These are phyloP conservation scores for Polypedilum pembai DNA, from an alignment of 1,140 invertebrate genomes.

Conservation along the genomic window DNA sequence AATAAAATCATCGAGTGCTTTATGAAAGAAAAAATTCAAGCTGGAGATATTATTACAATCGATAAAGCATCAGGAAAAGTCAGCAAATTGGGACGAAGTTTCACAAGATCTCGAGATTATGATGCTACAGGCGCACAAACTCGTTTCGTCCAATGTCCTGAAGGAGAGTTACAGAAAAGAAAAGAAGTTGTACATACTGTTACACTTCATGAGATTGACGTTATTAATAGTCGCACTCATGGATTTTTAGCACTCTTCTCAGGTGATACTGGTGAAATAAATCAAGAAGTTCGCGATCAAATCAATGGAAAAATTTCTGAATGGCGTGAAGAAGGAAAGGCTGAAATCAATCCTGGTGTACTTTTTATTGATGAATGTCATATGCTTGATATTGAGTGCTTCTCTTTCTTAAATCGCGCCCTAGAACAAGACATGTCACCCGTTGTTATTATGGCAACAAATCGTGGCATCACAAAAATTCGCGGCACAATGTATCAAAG, in stretches of 20 bases:
- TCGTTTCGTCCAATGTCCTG: constrained; percentile 96
- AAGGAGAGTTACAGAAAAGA: constrained; percentile 97
- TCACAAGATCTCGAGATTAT: constrained; percentile 92
- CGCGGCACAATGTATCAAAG: constrained; percentile 88
- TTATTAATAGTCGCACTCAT: constrained; percentile 94
- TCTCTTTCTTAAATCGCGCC: constrained; percentile 94
- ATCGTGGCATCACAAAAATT: constrained; percentile 92
- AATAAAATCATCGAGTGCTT: constrained; percentile 98
- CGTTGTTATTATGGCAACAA: constrained; percentile 98
- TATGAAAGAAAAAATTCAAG: constrained; percentile 94
- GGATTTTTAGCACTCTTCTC: constrained; percentile 97
- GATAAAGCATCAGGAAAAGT: constrained; percentile 98
- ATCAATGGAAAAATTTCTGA: constrained; percentile 98
- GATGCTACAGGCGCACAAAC: constrained; percentile 90
- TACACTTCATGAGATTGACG: constrained; percentile 97
- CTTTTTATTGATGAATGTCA: constrained; percentile 92
- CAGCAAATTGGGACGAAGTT: constrained; percentile 87
- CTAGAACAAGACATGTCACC: constrained; percentile 96
- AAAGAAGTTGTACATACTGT: constrained; percentile 99
- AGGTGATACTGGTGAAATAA: constrained; percentile 98
- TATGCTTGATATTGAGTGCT: constrained; percentile 98
- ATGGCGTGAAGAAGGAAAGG: constrained; percentile 98
- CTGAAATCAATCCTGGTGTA: constrained; percentile 95
- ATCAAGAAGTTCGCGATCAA: constrained; percentile 93
- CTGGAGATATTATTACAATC: constrained; percentile 94